Evolutionary conservation across 2,113 vertebrate genomes (phyloP).

Genomic region (Columba janthina): DNA sequence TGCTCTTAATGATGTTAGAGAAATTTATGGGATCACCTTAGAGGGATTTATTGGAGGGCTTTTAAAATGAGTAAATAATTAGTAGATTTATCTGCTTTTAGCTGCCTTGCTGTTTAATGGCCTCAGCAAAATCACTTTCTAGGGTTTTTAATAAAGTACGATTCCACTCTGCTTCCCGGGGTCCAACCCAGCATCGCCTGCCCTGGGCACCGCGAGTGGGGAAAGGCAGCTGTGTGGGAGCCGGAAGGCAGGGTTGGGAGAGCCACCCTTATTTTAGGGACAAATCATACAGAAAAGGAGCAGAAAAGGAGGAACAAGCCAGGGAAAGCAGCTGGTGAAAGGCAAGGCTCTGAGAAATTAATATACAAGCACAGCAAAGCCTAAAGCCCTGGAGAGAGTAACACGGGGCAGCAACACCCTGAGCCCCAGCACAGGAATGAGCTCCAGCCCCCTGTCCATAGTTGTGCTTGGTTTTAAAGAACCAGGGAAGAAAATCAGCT

Average conservation of each 20-base stretch:
- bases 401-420: not conserved
- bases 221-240: not conserved
- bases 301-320: not conserved
- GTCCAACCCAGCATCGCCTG: not conserved
- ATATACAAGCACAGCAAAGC: not conserved
- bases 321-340: not conserved
- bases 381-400: not conserved
- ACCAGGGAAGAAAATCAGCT: not conserved
- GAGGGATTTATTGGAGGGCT: conserved; percentile 44
- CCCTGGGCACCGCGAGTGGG: accelerated
- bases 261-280: not conserved
- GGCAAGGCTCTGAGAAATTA: not conserved
- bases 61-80: conserved; percentile 55
- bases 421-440: not conserved
- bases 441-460: not conserved
- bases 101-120: conserved; percentile 2
- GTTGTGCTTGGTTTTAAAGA: not conserved
- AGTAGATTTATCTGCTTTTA: conserved; percentile 39
- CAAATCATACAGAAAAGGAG: not conserved
- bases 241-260: not conserved
- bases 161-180: not conserved
- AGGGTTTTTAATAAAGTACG: not conserved
- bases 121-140: not conserved
- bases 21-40: conserved; percentile 55
- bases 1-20: not conserved